These are phyloP conservation scores for Microtus oregoni DNA, from an alignment of 2,113 vertebrate species.

Conservation along the genomic window DNA sequence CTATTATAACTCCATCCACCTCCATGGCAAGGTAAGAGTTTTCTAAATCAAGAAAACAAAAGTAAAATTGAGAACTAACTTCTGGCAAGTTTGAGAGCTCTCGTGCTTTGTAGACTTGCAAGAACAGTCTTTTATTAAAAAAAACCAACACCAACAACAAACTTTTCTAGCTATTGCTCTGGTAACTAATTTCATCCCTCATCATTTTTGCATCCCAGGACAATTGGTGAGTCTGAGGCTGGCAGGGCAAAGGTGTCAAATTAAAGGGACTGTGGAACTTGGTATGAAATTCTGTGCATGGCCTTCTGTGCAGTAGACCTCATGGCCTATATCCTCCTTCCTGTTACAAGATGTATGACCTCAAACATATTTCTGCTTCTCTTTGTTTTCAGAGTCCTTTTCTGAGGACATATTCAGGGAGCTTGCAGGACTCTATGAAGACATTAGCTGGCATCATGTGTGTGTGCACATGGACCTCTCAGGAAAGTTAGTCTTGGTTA, in stretches of 20 bases:
- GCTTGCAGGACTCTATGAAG: neutral
- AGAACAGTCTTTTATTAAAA: neutral
- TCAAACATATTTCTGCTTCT: neutral
- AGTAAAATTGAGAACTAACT: slow-evolving; percentile 9
- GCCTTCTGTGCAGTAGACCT: neutral
- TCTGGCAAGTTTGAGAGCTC: slow-evolving; percentile 18
- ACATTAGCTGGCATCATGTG: too few species aligned
- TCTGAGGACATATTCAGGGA: neutral
- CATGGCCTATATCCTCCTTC: neutral
- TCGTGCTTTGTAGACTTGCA: slow-evolving; percentile 31
- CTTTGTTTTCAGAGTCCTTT: neutral
- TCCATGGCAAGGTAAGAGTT: slow-evolving; percentile 61
- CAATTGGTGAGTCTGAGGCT: neutral
- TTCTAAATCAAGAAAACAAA: slow-evolving; percentile 79
- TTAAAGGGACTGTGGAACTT: neutral
- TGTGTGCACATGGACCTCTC: neutral
- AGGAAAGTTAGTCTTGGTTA: neutral
- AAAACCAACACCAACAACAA: neutral
- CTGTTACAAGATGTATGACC: neutral
- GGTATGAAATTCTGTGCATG: neutral
- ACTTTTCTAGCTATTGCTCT: neutral
- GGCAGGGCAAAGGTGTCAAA: neutral
- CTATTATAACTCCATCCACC: slow-evolving; percentile 78
- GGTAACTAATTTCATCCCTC: neutral
- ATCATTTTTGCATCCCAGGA: neutral